phyloP scores from a whole-genome alignment of 2,888 invertebrate genomes.

The Uropetala carovei region DNA sequence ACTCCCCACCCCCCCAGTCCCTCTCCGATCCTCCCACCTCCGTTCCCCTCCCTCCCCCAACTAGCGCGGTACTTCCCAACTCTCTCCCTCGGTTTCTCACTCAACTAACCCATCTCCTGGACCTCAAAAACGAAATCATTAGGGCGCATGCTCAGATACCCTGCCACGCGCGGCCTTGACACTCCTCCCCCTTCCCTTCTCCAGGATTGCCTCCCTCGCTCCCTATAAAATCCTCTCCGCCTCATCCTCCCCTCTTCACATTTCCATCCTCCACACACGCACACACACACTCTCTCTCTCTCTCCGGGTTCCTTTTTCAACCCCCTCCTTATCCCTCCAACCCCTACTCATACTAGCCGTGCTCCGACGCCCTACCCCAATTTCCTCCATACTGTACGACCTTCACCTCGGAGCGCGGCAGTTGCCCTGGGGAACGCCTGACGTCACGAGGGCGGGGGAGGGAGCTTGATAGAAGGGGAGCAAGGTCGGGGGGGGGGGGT shows the following conservation, averaged over 20 bases:
- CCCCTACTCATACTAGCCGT: not conserved
- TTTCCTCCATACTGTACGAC: slow-evolving; percentile 17
- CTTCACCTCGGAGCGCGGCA: slow-evolving; percentile 58
- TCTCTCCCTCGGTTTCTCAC: not conserved
- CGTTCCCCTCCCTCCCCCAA: not conserved
- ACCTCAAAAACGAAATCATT: not conserved
- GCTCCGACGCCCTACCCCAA: slow-evolving; percentile 55
- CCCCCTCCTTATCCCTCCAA: not conserved
- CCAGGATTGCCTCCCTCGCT: not conserved
- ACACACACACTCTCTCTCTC: not conserved
- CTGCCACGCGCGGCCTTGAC: slow-evolving; percentile 63
- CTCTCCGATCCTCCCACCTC: not conserved
- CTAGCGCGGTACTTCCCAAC: not conserved
- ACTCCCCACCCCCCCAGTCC: not conserved
- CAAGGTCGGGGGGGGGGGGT: too few species aligned
- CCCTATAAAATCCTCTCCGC: not conserved
- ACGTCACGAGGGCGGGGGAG: slow-evolving; percentile 38
- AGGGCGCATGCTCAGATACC: slow-evolving; percentile 48
- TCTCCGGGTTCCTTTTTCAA: not conserved
- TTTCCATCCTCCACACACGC: not conserved
- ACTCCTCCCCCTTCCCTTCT: not conserved
- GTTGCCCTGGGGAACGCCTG: slow-evolving; percentile 61
- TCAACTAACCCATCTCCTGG: not conserved
- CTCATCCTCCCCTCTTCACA: not conserved
- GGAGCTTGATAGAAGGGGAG: not conserved